A percentile compares a stretch with the other conserved stretches of the same genome.
Conservation (phyloP, 2,113 vertebrate species). For the Anseranas semipalmata region DNA sequence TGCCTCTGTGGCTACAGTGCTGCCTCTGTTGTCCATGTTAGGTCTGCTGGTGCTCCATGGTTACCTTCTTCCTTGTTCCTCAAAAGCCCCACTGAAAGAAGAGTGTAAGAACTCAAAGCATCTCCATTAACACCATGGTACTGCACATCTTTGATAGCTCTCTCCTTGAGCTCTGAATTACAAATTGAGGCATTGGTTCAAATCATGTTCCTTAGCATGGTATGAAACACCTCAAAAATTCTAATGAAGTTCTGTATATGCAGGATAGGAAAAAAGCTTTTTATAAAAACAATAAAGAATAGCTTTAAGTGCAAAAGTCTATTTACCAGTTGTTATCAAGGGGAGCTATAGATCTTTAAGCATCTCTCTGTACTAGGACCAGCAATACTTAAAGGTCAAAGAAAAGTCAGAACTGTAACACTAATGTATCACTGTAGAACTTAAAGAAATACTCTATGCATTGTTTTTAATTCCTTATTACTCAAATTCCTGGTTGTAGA, state of each 20-base stretch:
- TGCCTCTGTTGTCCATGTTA: background rate
- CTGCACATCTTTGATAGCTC: background rate
- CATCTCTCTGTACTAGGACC: background rate
- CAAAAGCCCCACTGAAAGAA: background rate
- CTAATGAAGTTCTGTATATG: background rate
- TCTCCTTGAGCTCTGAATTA: background rate
- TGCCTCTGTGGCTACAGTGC: background rate
- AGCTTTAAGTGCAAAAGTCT: background rate
- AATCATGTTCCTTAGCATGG: background rate
- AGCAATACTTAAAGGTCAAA: background rate
- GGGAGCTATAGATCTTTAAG: background rate
- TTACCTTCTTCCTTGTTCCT: background rate
- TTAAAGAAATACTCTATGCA: background rate
- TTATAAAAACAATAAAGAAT: background rate
- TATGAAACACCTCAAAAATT: background rate
- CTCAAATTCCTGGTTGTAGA: constrained; percentile 17
- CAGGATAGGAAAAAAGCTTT: background rate
- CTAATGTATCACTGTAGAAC: background rate
- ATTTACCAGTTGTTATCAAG: background rate
- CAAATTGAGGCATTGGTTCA: background rate
- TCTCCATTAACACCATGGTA: background rate
- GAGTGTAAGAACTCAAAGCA: background rate
- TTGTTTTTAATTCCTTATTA: constrained; percentile 29
- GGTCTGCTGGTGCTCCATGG: background rate
- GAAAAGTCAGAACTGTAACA: background rate